Base-by-base conservation (phyloP, 1,140 invertebrate genomes). In the Globodera rostochiensis region DNA sequence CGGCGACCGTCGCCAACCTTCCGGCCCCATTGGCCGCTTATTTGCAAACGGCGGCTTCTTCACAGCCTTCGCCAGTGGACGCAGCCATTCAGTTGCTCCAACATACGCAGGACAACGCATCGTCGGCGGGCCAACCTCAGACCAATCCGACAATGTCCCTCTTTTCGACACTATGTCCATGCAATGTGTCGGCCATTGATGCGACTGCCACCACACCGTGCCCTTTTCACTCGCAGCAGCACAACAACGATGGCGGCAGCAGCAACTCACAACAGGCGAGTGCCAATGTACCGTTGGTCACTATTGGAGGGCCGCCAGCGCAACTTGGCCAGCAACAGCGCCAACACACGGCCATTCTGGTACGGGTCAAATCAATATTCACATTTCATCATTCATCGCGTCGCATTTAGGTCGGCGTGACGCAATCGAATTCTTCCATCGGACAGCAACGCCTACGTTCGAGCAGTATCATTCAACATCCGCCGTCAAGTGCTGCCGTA, bases 301-400 rank as follows among this genome's bases (percentile, higher is more conserved):
- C 66, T 13, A 25, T 4, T 15, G 25, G 50, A 50, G 36, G 47
- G 46, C 36, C 50, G 60, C 50, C 67, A 15, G 36, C 75, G 47
- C 49, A 77, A 49, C 74, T 64, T 47, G 74, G 45, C 57, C 64
- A 60, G 53, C 74, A 76, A 69, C 74, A 76, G 15, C 75, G 60
- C n/a, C 75, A 77, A 46, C 75, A 75, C 53, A 60, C 46, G n/a
- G 8, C 67, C 7, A 21, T 69, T 13, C 15, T 69, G 67, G 67
- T 69, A 69, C 36, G 60, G 60, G 60, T 21, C 60, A 21, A 69
- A 8, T 7, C n/a, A 15, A 69, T 15, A 69, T 13, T 45, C 15
- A 13, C n/a, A 69, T 69, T 69, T 45, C 8, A 69, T 21, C 67
- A 4, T 69, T 45, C 8, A 69, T 21, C 67, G 36, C 36, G 36